Evolutionary conservation across 2,113 vertebrate genomes (phyloP).

Genomic region (crab-eating macaque (Macaca fascicularis)): T2T-MFA8v1.1 NC_088394.1:61804001-61804500

Average conservation of each 20-base stretch:
- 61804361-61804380: conserved; percentile 64
- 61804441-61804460: conserved; percentile 38
- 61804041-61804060: neutral
- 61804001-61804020: neutral
- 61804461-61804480: conserved; percentile 28
- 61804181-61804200: conserved; percentile 74
- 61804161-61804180: conserved; percentile 63
- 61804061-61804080: neutral
- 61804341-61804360: conserved; percentile 65
- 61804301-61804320: conserved; percentile 70
- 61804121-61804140: neutral
- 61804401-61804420: neutral
- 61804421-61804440: conserved; percentile 42
- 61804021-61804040: neutral
- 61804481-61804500: neutral
- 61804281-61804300: conserved; percentile 48
- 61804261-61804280: conserved; percentile 52
- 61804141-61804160: conserved; percentile 60
- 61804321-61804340: conserved; percentile 59
- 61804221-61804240: conserved; percentile 59
- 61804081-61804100: fast-evolving
- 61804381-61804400: conserved; percentile 31
- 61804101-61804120: conserved; percentile 3
- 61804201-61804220: conserved; percentile 40
- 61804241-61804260: conserved; percentile 37